Conservation (phyloP, 2,797 vertebrate species). For the Ispidina lecontei region DNA sequence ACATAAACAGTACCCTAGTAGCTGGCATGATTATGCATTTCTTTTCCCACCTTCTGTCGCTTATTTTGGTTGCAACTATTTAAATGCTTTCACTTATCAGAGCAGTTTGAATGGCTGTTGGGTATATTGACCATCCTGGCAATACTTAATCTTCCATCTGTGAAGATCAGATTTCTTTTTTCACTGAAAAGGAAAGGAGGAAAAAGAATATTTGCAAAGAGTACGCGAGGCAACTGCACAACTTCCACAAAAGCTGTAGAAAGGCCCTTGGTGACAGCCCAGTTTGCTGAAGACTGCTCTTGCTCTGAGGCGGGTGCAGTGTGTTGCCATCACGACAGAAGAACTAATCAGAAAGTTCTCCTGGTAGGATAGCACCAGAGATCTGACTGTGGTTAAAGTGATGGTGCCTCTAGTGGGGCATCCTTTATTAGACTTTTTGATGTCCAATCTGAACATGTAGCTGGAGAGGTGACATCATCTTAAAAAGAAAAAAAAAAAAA, state of each 20-base stretch:
- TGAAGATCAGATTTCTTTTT: slow-evolving; percentile 41
- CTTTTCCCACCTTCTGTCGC: slow-evolving; percentile 52
- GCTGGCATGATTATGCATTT: slow-evolving; percentile 52
- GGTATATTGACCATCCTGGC: slow-evolving; percentile 58
- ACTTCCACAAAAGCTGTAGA: neutral
- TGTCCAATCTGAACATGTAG: neutral
- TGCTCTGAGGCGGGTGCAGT: neutral
- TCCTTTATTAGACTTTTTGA: neutral
- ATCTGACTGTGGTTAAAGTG: neutral
- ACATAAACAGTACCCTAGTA: slow-evolving; percentile 41
- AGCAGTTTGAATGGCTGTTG: slow-evolving; percentile 65
- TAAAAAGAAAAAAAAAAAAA: neutral
- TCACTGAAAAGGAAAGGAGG: neutral
- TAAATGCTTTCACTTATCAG: slow-evolving; percentile 62
- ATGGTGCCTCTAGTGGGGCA: neutral
- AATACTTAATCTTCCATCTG: slow-evolving; percentile 63
- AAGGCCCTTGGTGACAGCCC: neutral
- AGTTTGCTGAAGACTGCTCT: neutral
- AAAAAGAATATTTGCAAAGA: neutral
- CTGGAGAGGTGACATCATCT: neutral
- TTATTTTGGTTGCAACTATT: slow-evolving; percentile 63
- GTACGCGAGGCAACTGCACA: neutral
- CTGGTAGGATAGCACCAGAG: neutral
- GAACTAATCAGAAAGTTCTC: neutral
- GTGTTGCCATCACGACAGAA: neutral